phyloP scores from a whole-genome alignment of 2,113 vertebrate genomes.

The Phyllostomus discolor region DNA sequence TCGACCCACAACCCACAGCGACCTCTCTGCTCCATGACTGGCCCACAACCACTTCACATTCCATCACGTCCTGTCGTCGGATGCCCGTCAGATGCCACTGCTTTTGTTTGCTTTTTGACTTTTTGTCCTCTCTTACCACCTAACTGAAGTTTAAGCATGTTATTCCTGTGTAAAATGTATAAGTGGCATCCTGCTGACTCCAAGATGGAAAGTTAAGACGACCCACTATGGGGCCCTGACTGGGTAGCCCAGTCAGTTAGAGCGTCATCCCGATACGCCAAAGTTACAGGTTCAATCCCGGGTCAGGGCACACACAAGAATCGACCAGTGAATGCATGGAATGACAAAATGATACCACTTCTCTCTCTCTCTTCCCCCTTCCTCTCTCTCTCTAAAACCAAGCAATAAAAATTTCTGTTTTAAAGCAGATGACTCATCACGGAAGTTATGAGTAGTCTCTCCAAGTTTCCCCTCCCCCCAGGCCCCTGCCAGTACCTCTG shows the following conservation, averaged over 20 bases:
- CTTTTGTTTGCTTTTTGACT: neutral
- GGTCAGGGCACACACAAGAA: too few relatives aligned
- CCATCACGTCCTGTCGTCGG: neutral
- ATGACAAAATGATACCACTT: too few relatives aligned
- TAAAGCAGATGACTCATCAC: neutral
- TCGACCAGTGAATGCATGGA: too few relatives aligned
- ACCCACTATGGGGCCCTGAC: too few relatives aligned
- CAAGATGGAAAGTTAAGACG: too few relatives aligned
- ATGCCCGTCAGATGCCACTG: neutral
- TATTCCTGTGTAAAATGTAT: neutral
- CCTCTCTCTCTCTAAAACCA: too few relatives aligned
- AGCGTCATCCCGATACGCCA: too few relatives aligned
- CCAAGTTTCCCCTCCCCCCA: neutral
- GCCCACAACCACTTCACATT: neutral
- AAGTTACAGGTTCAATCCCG: too few relatives aligned
- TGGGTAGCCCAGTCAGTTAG: too few relatives aligned
- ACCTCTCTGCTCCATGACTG: neutral
- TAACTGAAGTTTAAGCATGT: neutral
- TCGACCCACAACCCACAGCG: accelerated
- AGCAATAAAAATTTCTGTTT: too few relatives aligned
- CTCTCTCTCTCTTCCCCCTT: too few relatives aligned
- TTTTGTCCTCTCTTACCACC: neutral
- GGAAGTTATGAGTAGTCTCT: neutral
- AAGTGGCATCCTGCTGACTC: neutral
- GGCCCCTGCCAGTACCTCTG: accelerated